Evolutionary conservation across 2,113 vertebrate species (phyloP).

Genomic region (Anguilla japonica): DNA sequence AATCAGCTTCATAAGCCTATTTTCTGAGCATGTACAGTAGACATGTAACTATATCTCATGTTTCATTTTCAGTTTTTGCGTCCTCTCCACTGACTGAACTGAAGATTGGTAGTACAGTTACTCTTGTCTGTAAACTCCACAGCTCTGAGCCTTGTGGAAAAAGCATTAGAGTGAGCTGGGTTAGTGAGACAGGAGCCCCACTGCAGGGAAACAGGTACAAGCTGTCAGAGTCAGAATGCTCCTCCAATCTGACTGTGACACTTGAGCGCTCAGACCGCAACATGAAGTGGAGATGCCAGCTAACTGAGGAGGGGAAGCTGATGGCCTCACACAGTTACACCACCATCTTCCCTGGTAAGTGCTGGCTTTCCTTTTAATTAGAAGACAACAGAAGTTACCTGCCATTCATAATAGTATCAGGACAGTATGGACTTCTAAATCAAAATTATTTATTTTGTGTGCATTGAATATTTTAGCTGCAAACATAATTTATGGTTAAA

Average conservation of each 20-base stretch:
- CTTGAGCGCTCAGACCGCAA: constrained; percentile 49
- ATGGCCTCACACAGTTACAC: constrained; percentile 31
- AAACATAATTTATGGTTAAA: too few species aligned
- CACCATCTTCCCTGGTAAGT: constrained; percentile 48
- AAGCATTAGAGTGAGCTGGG: constrained; percentile 40
- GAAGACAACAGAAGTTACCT: background rate
- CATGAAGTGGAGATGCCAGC: constrained; percentile 54
- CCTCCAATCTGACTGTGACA: constrained; percentile 45
- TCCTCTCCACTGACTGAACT: background rate
- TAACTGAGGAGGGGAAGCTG: constrained; percentile 27
- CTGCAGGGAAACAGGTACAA: constrained; percentile 44
- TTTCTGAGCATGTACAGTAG: too few species aligned
- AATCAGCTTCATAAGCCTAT: too few species aligned
- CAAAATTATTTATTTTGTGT: too few species aligned
- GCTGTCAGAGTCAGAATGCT: constrained; percentile 23
- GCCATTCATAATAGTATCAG: background rate
- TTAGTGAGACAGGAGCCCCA: constrained; percentile 27
- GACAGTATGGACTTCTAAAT: too few species aligned
- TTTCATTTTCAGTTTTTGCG: background rate
- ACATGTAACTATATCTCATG: background rate
- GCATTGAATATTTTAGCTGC: too few species aligned
- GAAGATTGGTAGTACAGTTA: background rate
- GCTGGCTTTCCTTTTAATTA: background rate
- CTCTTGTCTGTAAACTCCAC: background rate
- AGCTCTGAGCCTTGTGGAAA: background rate